Evolutionary conservation across 2,113 vertebrate species (phyloP).

Genomic region (Daboia siamensis): DNA sequence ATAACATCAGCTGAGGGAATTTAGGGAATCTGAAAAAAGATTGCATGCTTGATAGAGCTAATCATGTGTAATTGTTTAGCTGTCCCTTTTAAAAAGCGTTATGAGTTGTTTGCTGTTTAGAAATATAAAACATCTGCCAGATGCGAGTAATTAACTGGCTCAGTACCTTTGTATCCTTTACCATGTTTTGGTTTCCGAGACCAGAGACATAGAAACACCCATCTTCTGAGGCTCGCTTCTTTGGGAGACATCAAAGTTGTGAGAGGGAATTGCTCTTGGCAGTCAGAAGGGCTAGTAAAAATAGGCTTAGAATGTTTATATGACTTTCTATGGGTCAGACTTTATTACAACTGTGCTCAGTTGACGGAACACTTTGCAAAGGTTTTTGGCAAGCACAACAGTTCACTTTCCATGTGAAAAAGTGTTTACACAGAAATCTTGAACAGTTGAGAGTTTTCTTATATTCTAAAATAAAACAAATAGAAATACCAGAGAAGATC

Average conservation of each 20-base stretch:
- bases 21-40: constrained; percentile 4
- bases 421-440: constrained; percentile 33
- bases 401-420: constrained; percentile 62
- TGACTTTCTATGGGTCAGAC: constrained; percentile 76
- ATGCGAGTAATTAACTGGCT: constrained; percentile 57
- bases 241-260: constrained; percentile 49
- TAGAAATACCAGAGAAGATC: not conserved
- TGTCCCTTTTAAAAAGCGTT: constrained; percentile 46
- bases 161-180: constrained; percentile 50
- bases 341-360: constrained; percentile 71
- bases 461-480: constrained; percentile 14
- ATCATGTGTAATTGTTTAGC: constrained; percentile 4
- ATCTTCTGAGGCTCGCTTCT: constrained; percentile 58
- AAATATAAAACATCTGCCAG: constrained; percentile 62
- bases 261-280: constrained; percentile 72
- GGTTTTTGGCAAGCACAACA: constrained; percentile 60
- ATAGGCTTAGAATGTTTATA: constrained; percentile 76
- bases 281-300: constrained; percentile 75
- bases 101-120: constrained; percentile 51
- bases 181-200: constrained; percentile 60
- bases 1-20: constrained; percentile 37
- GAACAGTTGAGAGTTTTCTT: constrained; percentile 41
- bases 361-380: constrained; percentile 65
- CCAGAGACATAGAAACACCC: constrained; percentile 63
- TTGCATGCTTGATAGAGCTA: constrained; percentile 37